Evolutionary conservation across 2,113 vertebrate genomes (phyloP), one percentile per base, ranked within the genome.

Genomic region (Pteruthius melanotis): DNA sequence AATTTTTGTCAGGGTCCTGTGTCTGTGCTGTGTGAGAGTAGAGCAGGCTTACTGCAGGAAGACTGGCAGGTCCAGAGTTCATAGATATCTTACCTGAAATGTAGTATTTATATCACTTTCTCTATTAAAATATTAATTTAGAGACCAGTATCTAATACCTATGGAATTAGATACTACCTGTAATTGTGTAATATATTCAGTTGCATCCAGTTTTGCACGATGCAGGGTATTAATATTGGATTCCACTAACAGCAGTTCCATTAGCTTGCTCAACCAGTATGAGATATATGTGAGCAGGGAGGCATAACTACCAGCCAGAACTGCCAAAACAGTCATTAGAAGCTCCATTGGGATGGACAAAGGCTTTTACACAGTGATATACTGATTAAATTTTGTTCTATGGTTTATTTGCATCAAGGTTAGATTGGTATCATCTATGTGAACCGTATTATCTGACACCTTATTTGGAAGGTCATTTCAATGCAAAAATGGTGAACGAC

Each of bases 291-390:
- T 90, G 96, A 97, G 96, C 96, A 94, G 91, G 97, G 95, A 96
- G 96, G 97, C 94, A 93, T 89, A 96, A 97, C 97, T 96, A 97
- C 97, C 95, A 97, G 49, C 96, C 96, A 95, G 92, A 97, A 97
- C 94, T 97, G 97, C 98, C 97, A 98, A 97, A 98, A 98, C 94
- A 97, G 97, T 97, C 97, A 98, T 98, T 98, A 98, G 98, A 94
- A 93, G 95, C 96, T 97, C 97, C 97, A 92, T 90, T 90, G 97
- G 98, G 97, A 98, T 97, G 96, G 97, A 95, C 97, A 97, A 84
- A 97, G 96, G 97, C 97, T 97, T 97, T 97, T 97, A 97, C 94
- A 93, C 88, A 89, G 93, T 95, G 97, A 98, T 98, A 91, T 95
- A 95, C 94, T 97, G 97, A 97, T 98, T 97, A 97, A 97, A 97